Evolutionary conservation across 2,113 vertebrate genomes (phyloP).

Genomic region (Cathartes aura): DNA sequence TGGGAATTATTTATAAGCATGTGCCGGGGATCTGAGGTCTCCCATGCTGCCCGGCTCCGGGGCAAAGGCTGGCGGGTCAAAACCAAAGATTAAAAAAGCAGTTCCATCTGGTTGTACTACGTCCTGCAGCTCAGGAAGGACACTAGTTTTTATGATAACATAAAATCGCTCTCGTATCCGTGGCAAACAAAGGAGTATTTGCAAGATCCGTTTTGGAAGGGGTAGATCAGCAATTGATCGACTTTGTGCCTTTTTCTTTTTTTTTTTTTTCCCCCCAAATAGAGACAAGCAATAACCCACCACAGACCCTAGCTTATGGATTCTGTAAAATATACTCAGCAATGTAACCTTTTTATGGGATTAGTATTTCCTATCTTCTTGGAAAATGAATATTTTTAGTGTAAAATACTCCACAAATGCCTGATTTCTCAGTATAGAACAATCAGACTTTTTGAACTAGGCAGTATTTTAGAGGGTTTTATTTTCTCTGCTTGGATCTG

Average conservation of each 20-base stretch:
- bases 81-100: background rate
- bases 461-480: background rate
- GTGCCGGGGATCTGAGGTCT: rapidly evolving
- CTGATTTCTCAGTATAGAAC: background rate
- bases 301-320: background rate
- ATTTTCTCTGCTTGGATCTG: background rate
- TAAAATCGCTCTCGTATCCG: rapidly evolving
- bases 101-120: rapidly evolving
- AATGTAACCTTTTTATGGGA: background rate
- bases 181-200: background rate
- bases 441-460: background rate
- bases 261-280: too few relatives aligned
- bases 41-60: background rate
- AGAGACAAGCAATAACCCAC: background rate
- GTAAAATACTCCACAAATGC: background rate
- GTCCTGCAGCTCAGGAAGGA: background rate
- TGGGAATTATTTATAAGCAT: background rate
- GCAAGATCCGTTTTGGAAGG: background rate
- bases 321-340: background rate
- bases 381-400: background rate
- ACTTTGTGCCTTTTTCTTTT: background rate
- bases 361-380: background rate
- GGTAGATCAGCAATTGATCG: background rate
- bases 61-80: background rate
- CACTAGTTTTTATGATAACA: background rate